Evolutionary conservation across 1,140 invertebrate species (phyloP), one percentile per base, ranked within the genome.

Genomic region (Nylanderia fulva): DNA sequence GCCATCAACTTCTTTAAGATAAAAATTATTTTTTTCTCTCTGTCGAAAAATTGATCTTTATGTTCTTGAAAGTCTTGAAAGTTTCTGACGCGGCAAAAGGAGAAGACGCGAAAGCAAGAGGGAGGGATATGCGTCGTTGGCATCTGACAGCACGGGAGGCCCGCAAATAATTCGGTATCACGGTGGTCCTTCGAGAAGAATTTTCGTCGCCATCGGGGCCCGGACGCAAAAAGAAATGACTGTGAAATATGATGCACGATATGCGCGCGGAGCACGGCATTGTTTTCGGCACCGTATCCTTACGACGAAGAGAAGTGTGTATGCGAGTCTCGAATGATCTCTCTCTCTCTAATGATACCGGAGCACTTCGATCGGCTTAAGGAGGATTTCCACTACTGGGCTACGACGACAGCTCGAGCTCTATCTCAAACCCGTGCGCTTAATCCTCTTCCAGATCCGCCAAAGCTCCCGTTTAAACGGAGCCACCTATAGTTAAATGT

Each of bases 181-280:
- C 75, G 88, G 88, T 90, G 88, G 88, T 90, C 88, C 75, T 7
- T 36, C 1, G 15, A 39, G 24, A 39, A 60, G 82, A 86, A 82
- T 87, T 90, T 90, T 89, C 75, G 88, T 86, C 79, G 85, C 60
- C 68, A 42, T 56, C 58, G 61, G 79, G 63, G 52, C 42, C 33
- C 11, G 24, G 58, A 85, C 61, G 39, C 56, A 90, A 89, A 92
- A 90, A 86, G 74, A 61, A 86, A 91, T 87, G 77, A 89, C 84
- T 66, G 90, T 93, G 92, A 93, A 92, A 92, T 91, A 92, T 92
- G 91, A 92, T 92, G 90, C 91, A 91, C 87, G 88, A 83, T 90
- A n/a, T n/a, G n/a, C n/a, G 86, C 86, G 76, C 85, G 83, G n/a
- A n/a, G 29, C 66, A 83, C 54, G 66, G 91, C 86, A 92, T 92